Base-by-base conservation (phyloP, 2,888 invertebrate genomes). In the Pinctada fucata region DNA sequence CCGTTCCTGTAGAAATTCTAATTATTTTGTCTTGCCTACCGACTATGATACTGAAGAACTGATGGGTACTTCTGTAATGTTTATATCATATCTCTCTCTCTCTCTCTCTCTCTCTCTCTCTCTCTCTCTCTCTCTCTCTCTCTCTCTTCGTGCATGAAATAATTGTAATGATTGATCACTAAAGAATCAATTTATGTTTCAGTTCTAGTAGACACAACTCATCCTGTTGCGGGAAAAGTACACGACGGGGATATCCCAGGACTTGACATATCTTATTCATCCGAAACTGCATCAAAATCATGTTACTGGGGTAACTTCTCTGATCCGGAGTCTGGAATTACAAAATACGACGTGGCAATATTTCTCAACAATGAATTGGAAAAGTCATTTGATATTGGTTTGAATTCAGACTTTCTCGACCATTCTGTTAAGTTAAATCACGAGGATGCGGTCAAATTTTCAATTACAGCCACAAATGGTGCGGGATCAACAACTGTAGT, bases 381-480 rank as follows among this genome's bases (percentile, higher is more conserved):
- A 66, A 79, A 83, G 50, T 79, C 81, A 2, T 84, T 86, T 76
- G 66, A 81, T 49, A 76, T 78, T 10, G 82, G 78, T 3, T 49
- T 74, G n/a, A n/a, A 58, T 0, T 74, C 69, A n/a, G 45, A 72
- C 1, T 79, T 83, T 49, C 66, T 75, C 2, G 85, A 85, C 51
- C 79, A 84, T 52, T 78, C 85, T 2, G 31, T 85, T 3, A 51
- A 77, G 31, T 63, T 83, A 50, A 48, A 80, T 5, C 84, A 85
- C 70, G 31, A 67, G 1, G 85, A 85, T 63, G 16, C 63, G 8
- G 80, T 85, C 0, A 47, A 70, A 5, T 80, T 85, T 63, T 69
- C 76, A n/a, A 78, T 89, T 2, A 76, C 82, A 71, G 87, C 85
- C 2, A 81, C 75, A 48, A 89, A 89, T 80, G 86, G 87, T 5